These are phyloP conservation scores for Hybos culiciformis DNA, from an alignment of 2,888 invertebrate species.

Conservation along the genomic window DNA sequence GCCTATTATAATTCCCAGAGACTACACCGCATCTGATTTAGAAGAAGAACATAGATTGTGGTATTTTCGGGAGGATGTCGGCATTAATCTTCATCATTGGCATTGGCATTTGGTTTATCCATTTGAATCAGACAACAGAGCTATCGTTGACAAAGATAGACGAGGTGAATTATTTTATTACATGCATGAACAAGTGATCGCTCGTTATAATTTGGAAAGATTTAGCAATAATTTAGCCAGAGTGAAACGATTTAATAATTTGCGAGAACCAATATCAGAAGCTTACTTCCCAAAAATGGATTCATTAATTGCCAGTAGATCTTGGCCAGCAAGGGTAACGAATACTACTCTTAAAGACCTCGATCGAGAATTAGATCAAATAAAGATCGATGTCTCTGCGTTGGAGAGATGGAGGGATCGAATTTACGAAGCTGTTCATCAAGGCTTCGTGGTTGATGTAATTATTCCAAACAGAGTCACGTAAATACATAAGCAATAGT, in stretches of 20 bases:
- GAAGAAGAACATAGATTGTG: constrained; percentile 70
- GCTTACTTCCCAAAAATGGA: constrained; percentile 71
- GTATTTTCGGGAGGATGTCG: constrained; percentile 40
- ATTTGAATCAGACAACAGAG: constrained; percentile 43
- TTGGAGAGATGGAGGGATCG: constrained; percentile 58
- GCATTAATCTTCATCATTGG: constrained; percentile 37
- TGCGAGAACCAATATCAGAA: constrained; percentile 51
- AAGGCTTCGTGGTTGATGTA: constrained; percentile 38
- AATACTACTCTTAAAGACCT: constrained; percentile 43
- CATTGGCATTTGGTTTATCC: constrained; percentile 51
- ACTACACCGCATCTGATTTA: constrained; percentile 54
- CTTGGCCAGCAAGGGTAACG: constrained; percentile 53
- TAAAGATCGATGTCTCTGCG: constrained; percentile 49
- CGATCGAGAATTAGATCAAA: constrained; percentile 48
- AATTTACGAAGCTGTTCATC: constrained; percentile 51
- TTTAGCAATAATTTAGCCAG: constrained; percentile 50
- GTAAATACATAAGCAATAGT: too few species aligned
- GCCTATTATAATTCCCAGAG: constrained; percentile 39
- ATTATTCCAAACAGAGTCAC: not conserved
- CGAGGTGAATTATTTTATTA: constrained; percentile 62
- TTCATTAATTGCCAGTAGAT: constrained; percentile 52
- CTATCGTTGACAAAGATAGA: constrained; percentile 44
- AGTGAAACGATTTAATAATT: constrained; percentile 45
- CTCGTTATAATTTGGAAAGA: constrained; percentile 57
- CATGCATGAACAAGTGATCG: constrained; percentile 49